phyloP scores from a whole-genome alignment of 2,113 vertebrate genomes.

The Origma solitaria region DNA sequence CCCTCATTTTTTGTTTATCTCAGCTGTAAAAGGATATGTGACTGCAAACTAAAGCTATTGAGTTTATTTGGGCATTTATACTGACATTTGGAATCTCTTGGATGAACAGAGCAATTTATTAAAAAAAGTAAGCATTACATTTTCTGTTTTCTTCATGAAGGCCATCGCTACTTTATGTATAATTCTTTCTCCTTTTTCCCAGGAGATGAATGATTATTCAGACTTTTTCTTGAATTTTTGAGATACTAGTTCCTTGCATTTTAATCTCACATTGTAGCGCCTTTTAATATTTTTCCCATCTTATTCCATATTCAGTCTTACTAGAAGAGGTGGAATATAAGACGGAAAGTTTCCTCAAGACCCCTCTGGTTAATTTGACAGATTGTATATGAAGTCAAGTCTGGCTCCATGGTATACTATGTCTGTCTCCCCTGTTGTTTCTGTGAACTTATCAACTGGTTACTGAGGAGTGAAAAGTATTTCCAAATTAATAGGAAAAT shows the following conservation, averaged over 20 bases:
- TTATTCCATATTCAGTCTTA: background rate
- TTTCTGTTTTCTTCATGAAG: background rate
- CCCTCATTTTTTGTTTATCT: accelerated
- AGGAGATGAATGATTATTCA: background rate
- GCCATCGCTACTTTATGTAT: background rate
- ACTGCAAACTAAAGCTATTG: background rate
- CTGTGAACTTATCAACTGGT: background rate
- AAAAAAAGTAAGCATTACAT: background rate
- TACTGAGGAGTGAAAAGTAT: background rate
- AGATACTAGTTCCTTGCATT: background rate
- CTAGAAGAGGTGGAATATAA: background rate
- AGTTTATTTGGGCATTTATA: background rate
- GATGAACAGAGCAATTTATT: background rate
- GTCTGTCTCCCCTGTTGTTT: background rate
- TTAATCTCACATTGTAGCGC: background rate
- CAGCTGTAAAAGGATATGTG: background rate
- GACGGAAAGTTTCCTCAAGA: background rate
- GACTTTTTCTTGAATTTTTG: background rate
- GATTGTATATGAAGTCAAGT: background rate
- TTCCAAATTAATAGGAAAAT: background rate
- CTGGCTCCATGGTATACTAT: background rate
- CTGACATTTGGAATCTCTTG: background rate
- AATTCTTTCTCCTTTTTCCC: background rate
- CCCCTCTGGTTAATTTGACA: background rate
- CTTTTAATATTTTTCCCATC: background rate